Conservation (phyloP, 2,888 invertebrate genomes). For the Phytoseiulus persimilis region DNA sequence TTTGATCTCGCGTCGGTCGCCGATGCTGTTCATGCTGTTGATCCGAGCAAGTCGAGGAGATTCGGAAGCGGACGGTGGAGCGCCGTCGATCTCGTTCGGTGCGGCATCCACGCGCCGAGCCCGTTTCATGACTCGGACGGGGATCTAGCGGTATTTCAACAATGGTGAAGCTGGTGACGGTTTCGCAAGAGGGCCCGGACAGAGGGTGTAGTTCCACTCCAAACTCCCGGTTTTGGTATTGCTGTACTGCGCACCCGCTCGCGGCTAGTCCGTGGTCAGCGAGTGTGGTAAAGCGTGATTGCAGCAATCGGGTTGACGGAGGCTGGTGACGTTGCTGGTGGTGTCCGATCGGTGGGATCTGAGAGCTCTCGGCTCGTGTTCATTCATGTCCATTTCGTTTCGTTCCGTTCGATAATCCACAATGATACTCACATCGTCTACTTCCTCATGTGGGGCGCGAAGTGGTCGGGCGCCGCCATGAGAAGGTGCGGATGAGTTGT, state of each 20-base stretch:
- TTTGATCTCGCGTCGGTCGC: not conserved
- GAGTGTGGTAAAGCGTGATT: not conserved
- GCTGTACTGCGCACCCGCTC: not conserved
- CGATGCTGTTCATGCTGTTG: not conserved
- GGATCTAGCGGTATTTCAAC: not conserved
- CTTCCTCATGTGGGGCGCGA: slow-evolving; percentile 38
- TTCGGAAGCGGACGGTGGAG: no score
- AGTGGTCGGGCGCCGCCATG: slow-evolving; percentile 37
- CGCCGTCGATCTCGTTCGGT: no score
- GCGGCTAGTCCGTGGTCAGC: not conserved
- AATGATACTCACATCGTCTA: not conserved
- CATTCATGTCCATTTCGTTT: not conserved
- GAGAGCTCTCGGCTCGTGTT: not conserved
- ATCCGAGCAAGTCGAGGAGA: not conserved
- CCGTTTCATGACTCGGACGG: not conserved
- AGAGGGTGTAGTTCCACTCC: not conserved
- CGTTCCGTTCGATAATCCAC: not conserved
- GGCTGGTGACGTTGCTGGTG: not conserved
- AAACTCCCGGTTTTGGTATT: not conserved
- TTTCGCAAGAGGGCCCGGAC: not conserved
- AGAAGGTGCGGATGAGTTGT: slow-evolving; percentile 30
- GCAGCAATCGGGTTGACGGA: not conserved
- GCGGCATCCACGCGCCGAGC: no score
- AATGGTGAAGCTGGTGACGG: not conserved
- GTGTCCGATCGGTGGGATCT: not conserved